These are phyloP conservation scores for Zaprionus kolodkinae DNA, from an alignment of 1,140 invertebrate genomes.

Conservation along the genomic window DNA sequence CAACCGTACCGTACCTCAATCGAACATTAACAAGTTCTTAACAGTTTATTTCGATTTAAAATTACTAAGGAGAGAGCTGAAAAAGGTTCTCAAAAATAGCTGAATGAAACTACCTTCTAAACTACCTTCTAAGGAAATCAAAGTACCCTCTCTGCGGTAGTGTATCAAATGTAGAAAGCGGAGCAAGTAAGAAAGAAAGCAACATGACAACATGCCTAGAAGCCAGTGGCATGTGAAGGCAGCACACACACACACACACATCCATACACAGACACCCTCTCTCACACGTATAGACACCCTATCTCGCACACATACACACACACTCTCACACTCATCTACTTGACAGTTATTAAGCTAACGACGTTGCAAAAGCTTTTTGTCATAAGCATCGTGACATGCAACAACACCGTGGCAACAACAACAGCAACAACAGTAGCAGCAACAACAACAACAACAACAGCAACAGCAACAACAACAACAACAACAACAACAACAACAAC, in stretches of 20 bases:
- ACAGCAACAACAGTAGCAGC: no score
- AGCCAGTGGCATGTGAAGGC: constrained; percentile 35
- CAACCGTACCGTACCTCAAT: not conserved
- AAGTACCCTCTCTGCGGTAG: not conserved
- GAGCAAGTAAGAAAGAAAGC: constrained; percentile 5
- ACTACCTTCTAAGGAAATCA: no score
- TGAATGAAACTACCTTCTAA: no score
- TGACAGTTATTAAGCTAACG: constrained; percentile 81
- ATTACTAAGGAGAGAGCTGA: not conserved
- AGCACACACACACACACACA: constrained; percentile 22
- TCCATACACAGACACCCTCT: not conserved
- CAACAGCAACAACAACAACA: constrained; percentile 19
- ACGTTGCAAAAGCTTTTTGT: constrained; percentile 75
- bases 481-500: constrained; percentile 24
- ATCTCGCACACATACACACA: not conserved
- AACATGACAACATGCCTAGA: constrained; percentile 35
- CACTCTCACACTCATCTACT: constrained; percentile 40
- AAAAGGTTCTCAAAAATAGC: not conserved
- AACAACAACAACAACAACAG: constrained; percentile 20
- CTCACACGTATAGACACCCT: not conserved
- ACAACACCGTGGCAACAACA: constrained; percentile 23
- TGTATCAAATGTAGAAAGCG: not conserved
- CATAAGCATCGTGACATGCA: constrained; percentile 39
- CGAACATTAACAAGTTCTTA: not conserved
- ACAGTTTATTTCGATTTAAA: not conserved